Conservation (phyloP, 2,797 vertebrate species). For the Macropodus opercularis region DNA sequence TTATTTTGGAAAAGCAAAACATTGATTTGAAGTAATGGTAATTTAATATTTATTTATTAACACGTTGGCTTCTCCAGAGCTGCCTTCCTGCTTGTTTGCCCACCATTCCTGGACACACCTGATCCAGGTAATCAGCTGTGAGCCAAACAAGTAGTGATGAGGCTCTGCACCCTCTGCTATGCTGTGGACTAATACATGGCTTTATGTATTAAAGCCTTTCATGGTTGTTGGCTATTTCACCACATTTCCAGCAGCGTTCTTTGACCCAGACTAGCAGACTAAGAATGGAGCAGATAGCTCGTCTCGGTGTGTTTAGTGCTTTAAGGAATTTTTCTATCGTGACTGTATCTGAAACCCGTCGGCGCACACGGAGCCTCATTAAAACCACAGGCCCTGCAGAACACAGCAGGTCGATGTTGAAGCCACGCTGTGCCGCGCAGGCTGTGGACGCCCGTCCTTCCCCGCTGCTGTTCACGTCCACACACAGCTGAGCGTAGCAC, state of each 20-base stretch:
- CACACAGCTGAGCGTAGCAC: constrained; percentile 4
- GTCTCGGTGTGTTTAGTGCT: not conserved
- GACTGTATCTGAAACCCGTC: constrained; percentile 11
- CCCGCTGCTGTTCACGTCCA: constrained; percentile 2
- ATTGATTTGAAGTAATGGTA: not conserved
- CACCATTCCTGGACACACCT: too few species aligned
- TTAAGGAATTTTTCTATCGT: constrained; percentile 18
- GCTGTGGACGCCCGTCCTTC: too few species aligned
- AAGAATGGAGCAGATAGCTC: constrained; percentile 1
- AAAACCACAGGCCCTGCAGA: constrained; percentile 21
- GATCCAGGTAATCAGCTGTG: too few species aligned
- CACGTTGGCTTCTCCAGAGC: too few species aligned
- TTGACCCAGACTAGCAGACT: constrained; percentile 9
- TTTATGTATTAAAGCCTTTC: too few species aligned
- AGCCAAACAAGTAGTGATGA: too few species aligned
- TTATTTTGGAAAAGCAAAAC: not conserved
- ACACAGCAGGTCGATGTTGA: not conserved
- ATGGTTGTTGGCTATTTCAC: not conserved
- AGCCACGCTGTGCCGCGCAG: not conserved
- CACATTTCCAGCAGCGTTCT: not conserved
- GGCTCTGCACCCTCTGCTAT: too few species aligned
- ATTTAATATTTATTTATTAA: too few species aligned
- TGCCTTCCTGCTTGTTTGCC: too few species aligned
- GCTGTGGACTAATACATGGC: not conserved
- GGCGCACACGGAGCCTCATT: constrained; percentile 21